phyloP scores from a whole-genome alignment of 1,140 invertebrate species.

The Panulirus ornatus region DNA sequence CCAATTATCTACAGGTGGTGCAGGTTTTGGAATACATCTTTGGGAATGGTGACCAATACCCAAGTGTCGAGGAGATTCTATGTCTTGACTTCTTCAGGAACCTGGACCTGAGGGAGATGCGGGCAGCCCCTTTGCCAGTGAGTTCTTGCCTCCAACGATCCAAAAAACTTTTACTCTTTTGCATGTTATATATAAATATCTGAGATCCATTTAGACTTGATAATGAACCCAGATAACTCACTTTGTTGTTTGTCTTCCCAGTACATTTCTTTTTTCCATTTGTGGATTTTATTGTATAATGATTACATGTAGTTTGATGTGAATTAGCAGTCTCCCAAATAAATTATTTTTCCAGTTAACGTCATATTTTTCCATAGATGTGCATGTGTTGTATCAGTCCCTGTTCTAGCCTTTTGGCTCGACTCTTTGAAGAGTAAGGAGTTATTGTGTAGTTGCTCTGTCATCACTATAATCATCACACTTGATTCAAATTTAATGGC shows the following conservation, averaged over 20 bases:
- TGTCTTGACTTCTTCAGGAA: constrained; percentile 90
- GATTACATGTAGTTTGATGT: neutral
- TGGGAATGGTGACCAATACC: constrained; percentile 83
- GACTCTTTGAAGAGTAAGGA: too few relatives aligned
- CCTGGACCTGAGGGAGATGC: constrained; percentile 91
- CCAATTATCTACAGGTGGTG: constrained; percentile 83
- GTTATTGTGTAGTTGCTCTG: too few relatives aligned
- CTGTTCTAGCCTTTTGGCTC: too few relatives aligned
- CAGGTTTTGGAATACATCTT: constrained; percentile 91
- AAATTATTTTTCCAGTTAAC: too few relatives aligned
- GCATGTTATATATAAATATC: neutral
- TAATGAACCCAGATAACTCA: neutral
- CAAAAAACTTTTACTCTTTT: neutral
- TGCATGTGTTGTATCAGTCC: too few relatives aligned
- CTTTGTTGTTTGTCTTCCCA: neutral
- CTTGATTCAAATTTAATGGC: too few relatives aligned
- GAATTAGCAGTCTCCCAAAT: too few relatives aligned
- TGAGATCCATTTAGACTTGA: neutral
- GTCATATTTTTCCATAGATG: too few relatives aligned
- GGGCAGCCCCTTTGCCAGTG: constrained; percentile 82
- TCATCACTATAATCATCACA: too few relatives aligned
- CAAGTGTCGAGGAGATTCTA: constrained; percentile 87
- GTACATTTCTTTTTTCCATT: neutral
- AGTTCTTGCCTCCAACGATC: constrained; percentile 57
- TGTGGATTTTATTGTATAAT: neutral